Evolutionary conservation across 1,140 invertebrate species (phyloP), one percentile per base, ranked within the genome.

Genomic region (Mya arenaria): DNA sequence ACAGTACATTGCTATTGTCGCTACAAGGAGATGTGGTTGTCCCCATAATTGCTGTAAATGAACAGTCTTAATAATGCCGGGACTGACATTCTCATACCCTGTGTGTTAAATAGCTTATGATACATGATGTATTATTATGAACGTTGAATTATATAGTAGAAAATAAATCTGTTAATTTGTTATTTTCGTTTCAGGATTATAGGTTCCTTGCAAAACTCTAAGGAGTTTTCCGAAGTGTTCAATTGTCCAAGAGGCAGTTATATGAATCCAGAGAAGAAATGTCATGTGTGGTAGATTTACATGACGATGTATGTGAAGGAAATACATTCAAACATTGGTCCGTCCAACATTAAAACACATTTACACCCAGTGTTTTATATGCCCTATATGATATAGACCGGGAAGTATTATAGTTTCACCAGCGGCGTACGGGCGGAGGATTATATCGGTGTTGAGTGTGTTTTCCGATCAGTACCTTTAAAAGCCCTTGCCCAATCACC

Each of bases 221-320:
- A 39, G 41, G 89, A 90, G n/a, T 94, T 94, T 85, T 87, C 92
- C 13, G 78, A 87, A 34, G 91, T 90, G 1, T 94, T 93, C 82
- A 89, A 88, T 4, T 94, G 93, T 72, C 85, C 89, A 8, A 48
- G 41, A 0, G 85, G 82, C 4, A 91, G 89, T 17, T 87, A 87
- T 52, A 93, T 93, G 93, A 93, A 93, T 83, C 88, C 85, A 55
- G 30, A 56, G 23, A 83, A 90, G 19, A 92, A 90, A 68, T 92
- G 90, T 83, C 63, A 68, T 8, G 86, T 92, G 0, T 92, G 91
- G 91, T 93, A n/a, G n/a, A n/a, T n/a, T n/a, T n/a, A n/a, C n/a
- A n/a, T n/a, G n/a, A n/a, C n/a, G n/a, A n/a, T n/a, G n/a, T n/a
- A n/a, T n/a, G n/a, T n/a, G n/a, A n/a, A n/a, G n/a, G n/a, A n/a